Conservation (phyloP, 1,140 invertebrate genomes). For the Paracyclopina nana region DNA sequence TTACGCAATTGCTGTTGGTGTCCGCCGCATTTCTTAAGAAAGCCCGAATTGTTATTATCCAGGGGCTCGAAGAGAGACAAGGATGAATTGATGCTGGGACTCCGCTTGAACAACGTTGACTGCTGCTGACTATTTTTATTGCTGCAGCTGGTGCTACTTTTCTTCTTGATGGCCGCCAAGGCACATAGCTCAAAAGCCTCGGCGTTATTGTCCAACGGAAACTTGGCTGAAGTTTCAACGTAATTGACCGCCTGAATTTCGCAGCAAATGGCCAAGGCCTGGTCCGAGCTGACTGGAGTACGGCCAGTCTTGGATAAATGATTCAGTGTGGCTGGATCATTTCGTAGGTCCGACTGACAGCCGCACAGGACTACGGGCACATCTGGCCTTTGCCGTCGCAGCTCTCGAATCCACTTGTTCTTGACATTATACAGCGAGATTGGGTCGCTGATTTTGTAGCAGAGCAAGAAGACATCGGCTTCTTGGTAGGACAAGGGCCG, state of each 20-base stretch:
- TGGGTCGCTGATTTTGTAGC: slow-evolving; percentile 15
- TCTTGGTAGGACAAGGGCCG: slow-evolving; percentile 11
- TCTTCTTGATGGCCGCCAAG: slow-evolving; percentile 4
- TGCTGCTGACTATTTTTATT: neutral
- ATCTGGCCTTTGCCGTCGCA: slow-evolving; percentile 4
- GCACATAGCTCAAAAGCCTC: slow-evolving; percentile 11
- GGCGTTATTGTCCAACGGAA: neutral
- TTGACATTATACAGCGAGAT: slow-evolving; percentile 2
- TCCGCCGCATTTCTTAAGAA: no score
- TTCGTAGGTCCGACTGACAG: slow-evolving; percentile 13
- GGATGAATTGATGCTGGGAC: neutral
- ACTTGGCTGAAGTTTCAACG: slow-evolving; percentile 14
- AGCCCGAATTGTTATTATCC: no score
- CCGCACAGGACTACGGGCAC: slow-evolving; percentile 9
- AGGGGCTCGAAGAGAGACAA: no score
- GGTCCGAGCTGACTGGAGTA: slow-evolving; percentile 1
- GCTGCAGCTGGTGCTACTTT: neutral
- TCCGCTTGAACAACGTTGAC: neutral
- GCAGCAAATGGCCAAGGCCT: slow-evolving; percentile 10
- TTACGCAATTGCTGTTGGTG: no score
- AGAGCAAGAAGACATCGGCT: slow-evolving; percentile 15
- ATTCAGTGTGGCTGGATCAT: slow-evolving; percentile 5
- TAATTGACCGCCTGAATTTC: slow-evolving; percentile 11
- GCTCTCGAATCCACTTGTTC: slow-evolving; percentile 15
- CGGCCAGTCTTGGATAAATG: slow-evolving; percentile 4